These are phyloP conservation scores for Tetranychus piercei DNA, from an alignment of 2,888 invertebrate genomes.

Conservation along the genomic window DNA sequence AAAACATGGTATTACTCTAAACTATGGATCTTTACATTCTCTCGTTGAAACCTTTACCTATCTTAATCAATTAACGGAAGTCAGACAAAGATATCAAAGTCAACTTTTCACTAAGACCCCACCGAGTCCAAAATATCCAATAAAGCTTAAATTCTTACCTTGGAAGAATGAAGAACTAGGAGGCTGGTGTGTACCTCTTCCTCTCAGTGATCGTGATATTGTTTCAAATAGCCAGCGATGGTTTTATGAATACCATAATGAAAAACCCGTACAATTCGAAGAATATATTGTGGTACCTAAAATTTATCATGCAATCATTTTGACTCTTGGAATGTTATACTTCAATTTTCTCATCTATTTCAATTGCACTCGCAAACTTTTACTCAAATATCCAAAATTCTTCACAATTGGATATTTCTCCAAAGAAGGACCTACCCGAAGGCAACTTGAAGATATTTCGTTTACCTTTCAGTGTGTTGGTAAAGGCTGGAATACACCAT, in stretches of 20 bases:
- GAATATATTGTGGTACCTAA: slow-evolving; percentile 48
- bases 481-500: slow-evolving; percentile 53
- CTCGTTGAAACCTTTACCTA: slow-evolving; percentile 56
- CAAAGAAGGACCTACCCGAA: slow-evolving; percentile 41
- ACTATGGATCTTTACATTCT: slow-evolving; percentile 79
- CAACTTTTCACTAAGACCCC: slow-evolving; percentile 19
- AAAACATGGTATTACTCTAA: slow-evolving; percentile 31
- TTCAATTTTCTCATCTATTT: slow-evolving; percentile 46
- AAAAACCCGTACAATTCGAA: slow-evolving; percentile 57
- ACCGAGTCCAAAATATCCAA: not conserved
- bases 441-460: slow-evolving; percentile 41
- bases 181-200: slow-evolving; percentile 55
- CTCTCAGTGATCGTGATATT: slow-evolving; percentile 62
- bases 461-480: slow-evolving; percentile 43
- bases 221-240: slow-evolving; percentile 60
- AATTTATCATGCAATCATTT: slow-evolving; percentile 37
- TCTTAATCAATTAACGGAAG: slow-evolving; percentile 42
- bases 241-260: slow-evolving; percentile 46
- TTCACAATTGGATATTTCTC: slow-evolving; percentile 53
- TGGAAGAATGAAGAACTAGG: slow-evolving; percentile 30
- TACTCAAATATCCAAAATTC: slow-evolving; percentile 48
- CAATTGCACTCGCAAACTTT: slow-evolving; percentile 43
- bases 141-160: not conserved
- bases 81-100: slow-evolving; percentile 37
- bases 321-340: slow-evolving; percentile 42